A percentile compares a stretch with the other conserved stretches of the same genome.
Evolutionary conservation across 2,113 vertebrate genomes (phyloP).

Genomic region (Galeopterus variegatus): DNA sequence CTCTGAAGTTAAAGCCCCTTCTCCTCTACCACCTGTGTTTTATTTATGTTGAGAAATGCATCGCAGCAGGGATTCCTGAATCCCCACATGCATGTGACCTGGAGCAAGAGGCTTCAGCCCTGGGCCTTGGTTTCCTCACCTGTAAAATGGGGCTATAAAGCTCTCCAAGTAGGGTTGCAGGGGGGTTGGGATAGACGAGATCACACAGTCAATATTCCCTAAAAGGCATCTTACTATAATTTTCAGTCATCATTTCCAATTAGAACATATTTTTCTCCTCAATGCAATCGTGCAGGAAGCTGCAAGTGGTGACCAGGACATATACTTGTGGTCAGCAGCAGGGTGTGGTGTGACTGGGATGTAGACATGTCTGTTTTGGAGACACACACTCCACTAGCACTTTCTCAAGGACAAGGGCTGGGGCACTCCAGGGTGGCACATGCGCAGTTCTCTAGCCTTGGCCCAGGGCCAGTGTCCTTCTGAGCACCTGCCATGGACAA

Average conservation of each 20-base stretch:
- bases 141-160: background rate
- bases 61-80: background rate
- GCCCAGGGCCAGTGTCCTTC: rapidly evolving
- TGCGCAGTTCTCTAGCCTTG: rapidly evolving
- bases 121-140: background rate
- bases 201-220: rapidly evolving
- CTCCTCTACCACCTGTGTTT: background rate
- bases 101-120: background rate
- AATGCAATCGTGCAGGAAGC: rapidly evolving
- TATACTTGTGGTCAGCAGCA: rapidly evolving
- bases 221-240: too few relatives aligned
- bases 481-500: rapidly evolving
- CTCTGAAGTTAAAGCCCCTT: too few relatives aligned
- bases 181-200: background rate
- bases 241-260: background rate
- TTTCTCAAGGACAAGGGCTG: rapidly evolving
- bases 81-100: background rate
- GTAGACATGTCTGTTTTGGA: rapidly evolving
- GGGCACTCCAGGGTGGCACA: rapidly evolving
- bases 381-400: background rate
- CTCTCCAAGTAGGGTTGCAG: rapidly evolving
- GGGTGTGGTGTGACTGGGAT: rapidly evolving
- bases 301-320: background rate
- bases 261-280: background rate
- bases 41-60: rapidly evolving